Conservation (phyloP, 1,140 invertebrate species). For the Drosophila ogumai region DNA sequence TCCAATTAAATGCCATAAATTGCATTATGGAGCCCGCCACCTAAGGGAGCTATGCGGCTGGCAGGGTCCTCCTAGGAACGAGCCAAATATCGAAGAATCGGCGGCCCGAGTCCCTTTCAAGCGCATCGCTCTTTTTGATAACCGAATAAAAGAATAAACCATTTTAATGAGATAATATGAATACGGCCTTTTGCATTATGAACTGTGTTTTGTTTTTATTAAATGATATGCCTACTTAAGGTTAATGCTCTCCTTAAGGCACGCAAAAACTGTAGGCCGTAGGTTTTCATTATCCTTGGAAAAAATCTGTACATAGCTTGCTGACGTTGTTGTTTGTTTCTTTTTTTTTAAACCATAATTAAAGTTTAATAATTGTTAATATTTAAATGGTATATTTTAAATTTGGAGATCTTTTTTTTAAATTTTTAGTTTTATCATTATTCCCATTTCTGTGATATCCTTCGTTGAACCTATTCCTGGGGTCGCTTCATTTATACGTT, state of each 20-base stretch:
- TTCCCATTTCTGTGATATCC: background rate
- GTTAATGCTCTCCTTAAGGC: background rate
- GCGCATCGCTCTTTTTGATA: slow-evolving; percentile 3
- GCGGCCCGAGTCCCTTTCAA: background rate
- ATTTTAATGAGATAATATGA: slow-evolving; percentile 1
- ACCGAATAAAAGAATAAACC: slow-evolving; percentile 8
- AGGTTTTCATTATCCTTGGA: background rate
- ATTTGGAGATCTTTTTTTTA: too few relatives aligned
- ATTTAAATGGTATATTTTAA: too few relatives aligned
- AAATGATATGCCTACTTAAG: background rate
- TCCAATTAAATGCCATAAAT: slow-evolving; percentile 74
- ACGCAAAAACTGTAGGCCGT: background rate
- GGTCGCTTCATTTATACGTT: background rate
- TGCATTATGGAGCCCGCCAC: slow-evolving; percentile 48
- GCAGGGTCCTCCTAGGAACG: slow-evolving; percentile 8
- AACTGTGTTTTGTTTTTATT: slow-evolving; percentile 2
- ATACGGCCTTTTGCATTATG: background rate
- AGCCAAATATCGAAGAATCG: slow-evolving; percentile 3
- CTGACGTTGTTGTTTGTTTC: too few relatives aligned
- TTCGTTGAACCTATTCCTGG: background rate
- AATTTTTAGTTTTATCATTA: too few relatives aligned
- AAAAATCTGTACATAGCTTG: background rate
- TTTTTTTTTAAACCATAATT: too few relatives aligned
- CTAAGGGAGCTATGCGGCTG: too few relatives aligned
- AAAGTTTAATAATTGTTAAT: background rate